A percentile compares a stretch with the other conserved stretches of the same genome.
Conservation (phyloP, 64 coral and sea anemone genomes). For the Montipora foliosa region DNA sequence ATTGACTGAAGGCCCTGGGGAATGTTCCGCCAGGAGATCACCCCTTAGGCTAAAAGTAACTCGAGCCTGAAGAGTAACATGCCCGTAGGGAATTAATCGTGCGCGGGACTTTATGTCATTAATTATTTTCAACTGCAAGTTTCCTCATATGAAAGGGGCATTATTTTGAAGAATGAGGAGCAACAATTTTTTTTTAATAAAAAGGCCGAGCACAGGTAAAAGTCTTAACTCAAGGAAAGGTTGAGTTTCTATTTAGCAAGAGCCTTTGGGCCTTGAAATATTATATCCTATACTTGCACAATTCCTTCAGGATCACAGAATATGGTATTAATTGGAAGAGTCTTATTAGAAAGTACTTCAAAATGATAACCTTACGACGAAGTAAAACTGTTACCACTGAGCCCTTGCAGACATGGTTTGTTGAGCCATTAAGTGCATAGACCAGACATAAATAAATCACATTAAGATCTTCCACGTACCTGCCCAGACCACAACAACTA, state of each 20-base stretch:
- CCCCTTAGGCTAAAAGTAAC: too few relatives aligned
- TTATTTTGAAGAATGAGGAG: too few relatives aligned
- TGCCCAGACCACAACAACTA: not conserved
- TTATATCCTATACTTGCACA: not conserved
- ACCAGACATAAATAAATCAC: slow-evolving; percentile 17
- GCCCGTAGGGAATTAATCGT: too few relatives aligned
- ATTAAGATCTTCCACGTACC: not conserved
- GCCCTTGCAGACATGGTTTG: not conserved
- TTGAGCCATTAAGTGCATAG: slow-evolving; percentile 10
- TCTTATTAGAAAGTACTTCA: not conserved
- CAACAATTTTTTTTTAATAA: too few relatives aligned
- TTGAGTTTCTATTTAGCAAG: not conserved
- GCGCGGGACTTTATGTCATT: too few relatives aligned
- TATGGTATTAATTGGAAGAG: not conserved
- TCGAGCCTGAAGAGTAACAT: too few relatives aligned
- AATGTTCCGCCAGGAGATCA: too few relatives aligned
- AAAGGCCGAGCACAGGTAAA: too few relatives aligned
- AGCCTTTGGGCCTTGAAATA: not conserved
- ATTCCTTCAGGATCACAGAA: not conserved
- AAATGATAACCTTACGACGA: not conserved
- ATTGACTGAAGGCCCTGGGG: not conserved
- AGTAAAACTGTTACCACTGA: not conserved
- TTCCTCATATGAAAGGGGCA: too few relatives aligned
- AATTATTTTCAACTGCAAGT: too few relatives aligned
- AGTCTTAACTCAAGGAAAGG: not conserved